Percentiles rank a stretch among this genome's conserved stretches.
Evolutionary conservation across 1,140 invertebrate genomes (phyloP).

Genomic region (Procambarus virginalis): DNA sequence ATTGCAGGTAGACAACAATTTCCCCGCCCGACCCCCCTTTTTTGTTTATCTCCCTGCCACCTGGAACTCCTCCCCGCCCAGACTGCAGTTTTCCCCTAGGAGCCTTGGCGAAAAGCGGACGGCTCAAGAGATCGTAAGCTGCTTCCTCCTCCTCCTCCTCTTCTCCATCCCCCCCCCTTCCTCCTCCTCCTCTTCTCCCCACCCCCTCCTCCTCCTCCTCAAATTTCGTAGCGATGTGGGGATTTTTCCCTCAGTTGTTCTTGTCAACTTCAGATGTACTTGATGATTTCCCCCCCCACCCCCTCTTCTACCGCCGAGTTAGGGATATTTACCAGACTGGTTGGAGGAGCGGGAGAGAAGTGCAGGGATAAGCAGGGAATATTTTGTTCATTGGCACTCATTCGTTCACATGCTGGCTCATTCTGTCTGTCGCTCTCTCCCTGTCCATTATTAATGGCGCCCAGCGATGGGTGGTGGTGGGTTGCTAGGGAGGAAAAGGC

Average conservation of each 20-base stretch:
- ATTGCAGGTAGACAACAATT: not conserved
- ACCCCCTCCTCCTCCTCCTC: not conserved
- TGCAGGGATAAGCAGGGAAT: no score
- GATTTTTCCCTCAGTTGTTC: constrained; percentile 20
- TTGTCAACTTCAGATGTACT: constrained; percentile 52
- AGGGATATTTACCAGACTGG: not conserved
- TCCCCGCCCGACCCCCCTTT: not conserved
- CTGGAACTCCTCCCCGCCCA: not conserved
- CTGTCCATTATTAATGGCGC: not conserved
- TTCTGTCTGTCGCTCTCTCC: not conserved
- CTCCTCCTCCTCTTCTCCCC: no score
- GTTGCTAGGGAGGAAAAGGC: not conserved
- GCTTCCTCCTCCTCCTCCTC: not conserved
- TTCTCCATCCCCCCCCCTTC: not conserved
- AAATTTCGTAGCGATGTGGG: not conserved
- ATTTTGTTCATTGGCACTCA: not conserved
- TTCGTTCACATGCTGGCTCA: not conserved
- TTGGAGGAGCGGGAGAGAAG: not conserved
- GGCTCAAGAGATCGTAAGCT: constrained; percentile 12
- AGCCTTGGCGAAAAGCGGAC: constrained; percentile 25
- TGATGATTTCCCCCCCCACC: constrained; percentile 25
- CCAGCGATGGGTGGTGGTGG: not conserved
- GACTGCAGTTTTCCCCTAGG: not conserved
- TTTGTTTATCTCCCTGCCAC: not conserved
- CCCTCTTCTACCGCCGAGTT: not conserved